Base-by-base conservation (phyloP, 2,888 invertebrate species). In the Bedellia somnulentella region DNA sequence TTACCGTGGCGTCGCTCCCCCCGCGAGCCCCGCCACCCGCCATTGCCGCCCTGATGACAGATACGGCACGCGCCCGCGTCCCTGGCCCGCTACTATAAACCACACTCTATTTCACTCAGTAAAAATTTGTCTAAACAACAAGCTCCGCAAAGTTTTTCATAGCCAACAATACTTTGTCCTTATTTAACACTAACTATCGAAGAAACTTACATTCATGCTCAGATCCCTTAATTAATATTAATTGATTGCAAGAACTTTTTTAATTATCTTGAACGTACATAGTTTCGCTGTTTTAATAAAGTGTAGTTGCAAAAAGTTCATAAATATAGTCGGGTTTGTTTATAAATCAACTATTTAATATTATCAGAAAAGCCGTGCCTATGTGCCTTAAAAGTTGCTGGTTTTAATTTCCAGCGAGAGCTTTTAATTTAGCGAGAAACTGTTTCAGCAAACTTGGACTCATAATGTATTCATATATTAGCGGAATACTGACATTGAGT, bases 321-420 rank as follows among this genome's bases (percentile, higher is more conserved):
- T 57, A 53, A 53, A 42, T 57, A 49, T 49, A 39, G 43, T 38
- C 46, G 39, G 42, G 46, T 46, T 49, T 52, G 56, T 56, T 44
- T 57, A 64, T 66, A 66, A 66, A 66, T 66, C 63, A 66, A 52
- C 55, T 57, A 49, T 60, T 60, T 67, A 66, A 66, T 67, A 66
- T 56, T 45, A 62, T 60, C 60, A 62, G 24, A 57, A 52, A 55
- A 46, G 51, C 51, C 52, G 47, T 51, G 60, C 58, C 60, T 58
- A 59, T 53, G 48, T 54, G 59, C 58, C 57, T 57, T 51, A 53
- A 57, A 63, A 62, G 54, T 63, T 51, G 41, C 48, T 45, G 44
- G 49, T 58, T 66, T 66, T 63, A 64, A 66, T 66, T 66, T 49
- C 57, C 46, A 45, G 52, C 51, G 49, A 59, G 54, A 54, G 54